Conservation (phyloP, 2,888 invertebrate species). For the Sphecodes monilicornis region DNA sequence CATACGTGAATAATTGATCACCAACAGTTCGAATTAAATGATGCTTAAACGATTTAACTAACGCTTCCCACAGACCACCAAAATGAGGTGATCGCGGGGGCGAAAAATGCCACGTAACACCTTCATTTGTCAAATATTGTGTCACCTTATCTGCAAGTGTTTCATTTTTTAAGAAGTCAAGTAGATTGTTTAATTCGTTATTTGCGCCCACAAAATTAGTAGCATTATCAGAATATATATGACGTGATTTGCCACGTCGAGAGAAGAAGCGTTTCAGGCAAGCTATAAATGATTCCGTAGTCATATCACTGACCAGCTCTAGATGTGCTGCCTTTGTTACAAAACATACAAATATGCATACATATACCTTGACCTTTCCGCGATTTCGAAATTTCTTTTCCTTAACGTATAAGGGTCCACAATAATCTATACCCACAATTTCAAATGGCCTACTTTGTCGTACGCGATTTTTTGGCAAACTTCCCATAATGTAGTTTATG, state of each 20-base stretch:
- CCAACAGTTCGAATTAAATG: too few relatives aligned
- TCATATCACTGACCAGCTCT: constrained; percentile 21
- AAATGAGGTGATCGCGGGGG: constrained; percentile 51
- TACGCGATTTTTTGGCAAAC: constrained; percentile 6
- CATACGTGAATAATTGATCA: too few relatives aligned
- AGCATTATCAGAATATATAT: constrained; percentile 25
- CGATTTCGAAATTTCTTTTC: constrained; percentile 21
- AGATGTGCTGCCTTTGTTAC: constrained; percentile 9
- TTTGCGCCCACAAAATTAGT: too few relatives aligned
- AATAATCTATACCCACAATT: constrained; percentile 1
- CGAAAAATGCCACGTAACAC: constrained; percentile 47
- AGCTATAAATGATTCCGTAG: constrained; percentile 51
- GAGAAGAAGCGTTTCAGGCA: constrained; percentile 69
- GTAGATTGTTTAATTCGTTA: constrained; percentile 74
- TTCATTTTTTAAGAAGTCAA: constrained; percentile 65
- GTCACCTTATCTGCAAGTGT: not conserved
- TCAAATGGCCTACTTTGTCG: not conserved
- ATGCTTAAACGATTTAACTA: constrained; percentile 25
- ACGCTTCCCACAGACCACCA: constrained; percentile 56
- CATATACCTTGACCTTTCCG: constrained; percentile 4
- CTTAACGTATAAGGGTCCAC: constrained; percentile 19
- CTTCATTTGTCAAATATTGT: constrained; percentile 14
- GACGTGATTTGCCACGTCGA: constrained; percentile 75
- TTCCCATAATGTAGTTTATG: not conserved
- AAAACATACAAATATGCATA: constrained; percentile 9